Evolutionary conservation across 2,888 invertebrate genomes (phyloP).

Genomic region (Cinara cedri): DNA sequence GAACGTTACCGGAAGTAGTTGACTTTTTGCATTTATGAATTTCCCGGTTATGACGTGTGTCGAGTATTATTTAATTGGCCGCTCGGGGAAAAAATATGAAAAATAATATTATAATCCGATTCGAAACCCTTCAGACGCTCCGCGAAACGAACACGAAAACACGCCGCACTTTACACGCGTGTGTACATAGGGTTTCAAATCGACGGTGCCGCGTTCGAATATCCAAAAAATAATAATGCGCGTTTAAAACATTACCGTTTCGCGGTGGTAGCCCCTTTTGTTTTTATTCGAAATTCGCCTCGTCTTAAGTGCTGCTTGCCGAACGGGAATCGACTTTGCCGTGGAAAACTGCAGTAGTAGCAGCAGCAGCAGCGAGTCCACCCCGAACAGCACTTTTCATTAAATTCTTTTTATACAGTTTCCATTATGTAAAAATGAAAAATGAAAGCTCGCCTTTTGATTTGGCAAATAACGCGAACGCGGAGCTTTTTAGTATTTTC

Average conservation of each 20-base stretch:
- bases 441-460: constrained; percentile 6
- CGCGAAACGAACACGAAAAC: too few relatives aligned
- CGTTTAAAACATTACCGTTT: neutral
- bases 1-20: too few relatives aligned
- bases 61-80: constrained; percentile 12
- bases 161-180: neutral
- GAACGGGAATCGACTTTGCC: neutral
- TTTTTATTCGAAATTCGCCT: constrained; percentile 2
- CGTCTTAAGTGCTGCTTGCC: constrained; percentile 11
- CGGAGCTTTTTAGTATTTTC: neutral
- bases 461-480: neutral
- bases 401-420: neutral
- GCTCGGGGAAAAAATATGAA: neutral
- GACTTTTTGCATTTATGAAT: too few relatives aligned
- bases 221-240: too few relatives aligned
- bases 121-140: constrained; percentile 38
- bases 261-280: too few relatives aligned
- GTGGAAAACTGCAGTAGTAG: neutral
- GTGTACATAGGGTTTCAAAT: too few relatives aligned
- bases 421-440: neutral
- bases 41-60: too few relatives aligned
- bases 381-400: constrained; percentile 15
- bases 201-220: too few relatives aligned
- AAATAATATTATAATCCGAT: constrained; percentile 11
- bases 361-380: too few relatives aligned